These are phyloP conservation scores for Druon quercuslanigerum DNA, from an alignment of 1,140 invertebrate species.

Conservation along the genomic window DNA sequence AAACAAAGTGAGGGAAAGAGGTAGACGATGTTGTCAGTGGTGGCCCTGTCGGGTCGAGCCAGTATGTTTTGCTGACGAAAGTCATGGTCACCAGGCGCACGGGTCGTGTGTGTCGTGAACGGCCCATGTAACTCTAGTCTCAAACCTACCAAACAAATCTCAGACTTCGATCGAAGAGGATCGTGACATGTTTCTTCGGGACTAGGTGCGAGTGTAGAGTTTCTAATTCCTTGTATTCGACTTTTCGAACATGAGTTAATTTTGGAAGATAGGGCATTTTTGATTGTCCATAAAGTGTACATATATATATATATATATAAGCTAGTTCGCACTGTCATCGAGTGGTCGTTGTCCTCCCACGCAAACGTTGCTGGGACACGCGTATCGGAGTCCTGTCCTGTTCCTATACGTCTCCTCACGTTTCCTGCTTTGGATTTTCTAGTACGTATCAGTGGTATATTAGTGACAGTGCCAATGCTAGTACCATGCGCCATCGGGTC, in stretches of 20 bases:
- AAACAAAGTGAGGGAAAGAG: conserved; percentile 13
- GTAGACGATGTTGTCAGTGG: not conserved
- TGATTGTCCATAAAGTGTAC: not conserved
- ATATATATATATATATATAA: not conserved
- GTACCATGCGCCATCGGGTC: conserved; percentile 19
- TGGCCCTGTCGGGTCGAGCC: conserved; percentile 52
- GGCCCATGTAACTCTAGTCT: conserved; percentile 11
- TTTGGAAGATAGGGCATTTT: not conserved
- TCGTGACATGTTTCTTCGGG: conserved; percentile 5
- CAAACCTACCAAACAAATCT: too few species aligned
- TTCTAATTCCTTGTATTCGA: not conserved
- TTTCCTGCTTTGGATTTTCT: conserved; percentile 10
- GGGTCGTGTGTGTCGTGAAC: conserved; percentile 32
- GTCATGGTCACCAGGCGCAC: conserved; percentile 54
- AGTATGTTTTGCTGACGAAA: conserved; percentile 55
- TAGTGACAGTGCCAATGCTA: not conserved
- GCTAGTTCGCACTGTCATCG: conserved; percentile 49
- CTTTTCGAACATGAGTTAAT: not conserved
- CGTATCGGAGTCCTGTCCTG: not conserved
- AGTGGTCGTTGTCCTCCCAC: conserved; percentile 52
- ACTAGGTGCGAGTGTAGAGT: not conserved
- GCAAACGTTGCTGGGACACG: conserved; percentile 21
- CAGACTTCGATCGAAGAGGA: not conserved
- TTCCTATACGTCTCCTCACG: not conserved
- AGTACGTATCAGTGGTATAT: conserved; percentile 2